A percentile compares a stretch with the other conserved stretches of the same genome.
Evolutionary conservation across 2,113 vertebrate genomes (phyloP).

Genomic region (Phylloscopus whistleri): DNA sequence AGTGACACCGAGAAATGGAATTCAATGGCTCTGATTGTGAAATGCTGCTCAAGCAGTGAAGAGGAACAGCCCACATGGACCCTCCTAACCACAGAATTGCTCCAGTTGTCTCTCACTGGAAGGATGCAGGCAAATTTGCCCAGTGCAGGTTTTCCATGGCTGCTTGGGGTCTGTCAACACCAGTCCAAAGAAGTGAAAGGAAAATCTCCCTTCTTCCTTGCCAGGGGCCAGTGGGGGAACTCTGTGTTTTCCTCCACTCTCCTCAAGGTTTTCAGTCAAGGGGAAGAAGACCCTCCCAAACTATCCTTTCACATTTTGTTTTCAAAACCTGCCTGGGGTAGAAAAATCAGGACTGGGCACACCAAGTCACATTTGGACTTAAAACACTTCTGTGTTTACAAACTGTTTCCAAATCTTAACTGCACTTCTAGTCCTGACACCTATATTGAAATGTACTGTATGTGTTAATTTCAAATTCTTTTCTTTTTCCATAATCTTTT

Average conservation of each 20-base stretch:
- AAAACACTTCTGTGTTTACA: constrained; percentile 45
- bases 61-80: neutral
- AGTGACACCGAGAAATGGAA: neutral
- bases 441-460: constrained; percentile 45
- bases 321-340: constrained; percentile 6
- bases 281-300: neutral
- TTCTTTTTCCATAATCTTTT: constrained; percentile 65
- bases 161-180: neutral
- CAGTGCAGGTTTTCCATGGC: neutral
- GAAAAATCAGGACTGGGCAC: neutral
- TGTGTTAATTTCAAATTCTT: constrained; percentile 67
- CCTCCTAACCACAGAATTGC: neutral
- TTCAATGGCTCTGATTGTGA: constrained; percentile 13
- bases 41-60: neutral
- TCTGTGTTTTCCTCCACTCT: neutral
- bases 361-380: neutral
- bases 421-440: constrained; percentile 46
- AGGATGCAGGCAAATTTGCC: neutral
- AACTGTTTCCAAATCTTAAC: constrained; percentile 49
- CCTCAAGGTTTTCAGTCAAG: neutral
- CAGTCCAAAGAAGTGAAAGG: neutral
- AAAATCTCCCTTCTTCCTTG: neutral
- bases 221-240: neutral
- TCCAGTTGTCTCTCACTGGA: neutral
- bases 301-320: neutral